Evolutionary conservation across 2,797 vertebrate species (phyloP).

Genomic region (Antennarius maculatus): DNA sequence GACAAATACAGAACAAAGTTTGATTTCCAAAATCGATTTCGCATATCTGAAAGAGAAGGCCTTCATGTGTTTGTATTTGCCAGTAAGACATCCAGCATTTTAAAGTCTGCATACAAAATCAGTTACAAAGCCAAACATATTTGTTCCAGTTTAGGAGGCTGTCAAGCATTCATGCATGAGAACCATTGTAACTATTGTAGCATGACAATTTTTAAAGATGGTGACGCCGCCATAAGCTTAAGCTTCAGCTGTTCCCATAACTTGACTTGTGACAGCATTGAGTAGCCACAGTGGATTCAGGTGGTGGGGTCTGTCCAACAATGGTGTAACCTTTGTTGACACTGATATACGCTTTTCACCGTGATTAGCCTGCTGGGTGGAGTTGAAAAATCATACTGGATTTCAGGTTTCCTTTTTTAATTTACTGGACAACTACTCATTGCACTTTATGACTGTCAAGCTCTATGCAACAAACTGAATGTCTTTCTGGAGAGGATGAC

Average conservation of each 20-base stretch:
- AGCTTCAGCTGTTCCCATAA: not conserved
- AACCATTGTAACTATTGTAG: slow-evolving; percentile 10
- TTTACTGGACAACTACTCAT: not conserved
- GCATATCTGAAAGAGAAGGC: slow-evolving; percentile 13
- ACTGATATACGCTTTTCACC: not conserved
- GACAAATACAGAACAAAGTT: slow-evolving; percentile 5
- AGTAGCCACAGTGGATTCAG: not conserved
- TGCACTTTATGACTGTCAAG: not conserved
- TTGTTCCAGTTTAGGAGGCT: slow-evolving; percentile 43
- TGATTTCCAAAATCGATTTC: slow-evolving; percentile 22
- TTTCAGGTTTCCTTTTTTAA: not conserved
- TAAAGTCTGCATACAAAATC: slow-evolving; percentile 42
- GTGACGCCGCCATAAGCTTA: not conserved
- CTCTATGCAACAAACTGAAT: not conserved
- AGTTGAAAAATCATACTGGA: not conserved
- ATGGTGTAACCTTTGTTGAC: not conserved
- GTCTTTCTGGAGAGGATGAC: not conserved
- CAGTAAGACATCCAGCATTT: slow-evolving; percentile 28
- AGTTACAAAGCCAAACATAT: slow-evolving; percentile 39
- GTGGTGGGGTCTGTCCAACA: too few relatives aligned
- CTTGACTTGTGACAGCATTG: not conserved
- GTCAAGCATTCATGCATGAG: slow-evolving; percentile 25
- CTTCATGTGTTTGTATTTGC: not conserved
- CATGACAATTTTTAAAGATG: not conserved
- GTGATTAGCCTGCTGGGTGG: not conserved